A percentile compares a stretch with the other conserved stretches of the same genome.
phyloP scores from a whole-genome alignment of 2,113 vertebrate species.

The Petromus typicus region DNA sequence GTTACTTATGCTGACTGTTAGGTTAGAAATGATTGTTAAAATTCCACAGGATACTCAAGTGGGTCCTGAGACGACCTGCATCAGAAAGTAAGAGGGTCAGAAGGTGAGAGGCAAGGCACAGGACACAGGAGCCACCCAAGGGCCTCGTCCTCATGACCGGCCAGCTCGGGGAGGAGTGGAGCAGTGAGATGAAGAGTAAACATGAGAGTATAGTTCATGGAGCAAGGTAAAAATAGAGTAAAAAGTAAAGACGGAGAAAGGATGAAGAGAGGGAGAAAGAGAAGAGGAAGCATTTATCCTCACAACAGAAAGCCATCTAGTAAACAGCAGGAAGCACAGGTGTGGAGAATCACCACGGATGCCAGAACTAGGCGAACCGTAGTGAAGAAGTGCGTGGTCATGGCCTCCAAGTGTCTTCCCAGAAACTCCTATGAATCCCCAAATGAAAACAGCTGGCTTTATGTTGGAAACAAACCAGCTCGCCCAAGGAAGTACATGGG shows the following conservation, averaged over 20 bases:
- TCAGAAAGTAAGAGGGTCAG: neutral
- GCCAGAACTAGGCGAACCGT: neutral
- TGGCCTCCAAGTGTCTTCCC: neutral
- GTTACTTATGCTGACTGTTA: neutral
- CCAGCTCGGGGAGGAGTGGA: neutral
- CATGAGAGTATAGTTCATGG: neutral
- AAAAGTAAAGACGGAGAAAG: neutral
- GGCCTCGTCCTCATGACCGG: neutral
- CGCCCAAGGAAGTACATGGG: neutral
- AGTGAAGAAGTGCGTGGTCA: neutral
- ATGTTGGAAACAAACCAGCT: neutral
- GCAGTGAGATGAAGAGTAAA: neutral
- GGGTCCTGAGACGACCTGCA: neutral
- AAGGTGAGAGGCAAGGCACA: accelerated
- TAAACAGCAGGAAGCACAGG: neutral
- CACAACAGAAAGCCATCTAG: neutral
- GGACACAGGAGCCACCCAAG: neutral
- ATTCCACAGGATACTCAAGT: neutral
- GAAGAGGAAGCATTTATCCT: neutral
- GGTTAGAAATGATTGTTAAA: neutral
- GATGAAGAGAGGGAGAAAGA: neutral
- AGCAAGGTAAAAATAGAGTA: neutral
- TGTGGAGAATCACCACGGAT: neutral
- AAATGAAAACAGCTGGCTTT: neutral
- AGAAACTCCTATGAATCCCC: neutral